Evolutionary conservation across 2,113 vertebrate genomes (phyloP).

Genomic region (Halcyon malimbica): DNA sequence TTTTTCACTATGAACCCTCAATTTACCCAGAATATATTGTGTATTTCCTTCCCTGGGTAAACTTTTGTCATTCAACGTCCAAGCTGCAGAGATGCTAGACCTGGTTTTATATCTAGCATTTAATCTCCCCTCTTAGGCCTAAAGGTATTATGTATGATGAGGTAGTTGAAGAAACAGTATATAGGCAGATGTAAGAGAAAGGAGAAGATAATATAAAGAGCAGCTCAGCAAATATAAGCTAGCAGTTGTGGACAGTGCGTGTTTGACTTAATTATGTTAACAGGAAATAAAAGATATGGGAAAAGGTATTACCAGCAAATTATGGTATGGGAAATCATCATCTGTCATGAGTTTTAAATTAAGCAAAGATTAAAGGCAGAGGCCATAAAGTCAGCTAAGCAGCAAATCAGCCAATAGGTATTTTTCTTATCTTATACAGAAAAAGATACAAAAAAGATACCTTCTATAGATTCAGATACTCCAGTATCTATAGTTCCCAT

Average conservation of each 20-base stretch:
- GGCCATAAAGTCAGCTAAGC: background rate
- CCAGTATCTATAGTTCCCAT: background rate
- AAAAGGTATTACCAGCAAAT: background rate
- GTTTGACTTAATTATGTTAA: background rate
- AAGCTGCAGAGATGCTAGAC: background rate
- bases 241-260: background rate
- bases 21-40: background rate
- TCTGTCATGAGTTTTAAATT: background rate
- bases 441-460: background rate
- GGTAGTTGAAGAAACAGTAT: background rate
- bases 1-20: background rate
- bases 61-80: background rate
- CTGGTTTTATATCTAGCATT: background rate
- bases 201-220: background rate
- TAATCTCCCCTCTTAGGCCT: background rate
- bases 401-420: background rate
- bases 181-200: background rate
- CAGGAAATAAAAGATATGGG: background rate
- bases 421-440: background rate
- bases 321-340: background rate
- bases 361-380: background rate
- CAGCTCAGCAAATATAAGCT: background rate
- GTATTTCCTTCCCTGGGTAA: background rate
- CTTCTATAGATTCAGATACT: background rate
- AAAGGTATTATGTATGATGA: accelerated